These are phyloP conservation scores for Psephotus haematonotus DNA, from an alignment of 2,113 vertebrate species.

Conservation along the genomic window DNA sequence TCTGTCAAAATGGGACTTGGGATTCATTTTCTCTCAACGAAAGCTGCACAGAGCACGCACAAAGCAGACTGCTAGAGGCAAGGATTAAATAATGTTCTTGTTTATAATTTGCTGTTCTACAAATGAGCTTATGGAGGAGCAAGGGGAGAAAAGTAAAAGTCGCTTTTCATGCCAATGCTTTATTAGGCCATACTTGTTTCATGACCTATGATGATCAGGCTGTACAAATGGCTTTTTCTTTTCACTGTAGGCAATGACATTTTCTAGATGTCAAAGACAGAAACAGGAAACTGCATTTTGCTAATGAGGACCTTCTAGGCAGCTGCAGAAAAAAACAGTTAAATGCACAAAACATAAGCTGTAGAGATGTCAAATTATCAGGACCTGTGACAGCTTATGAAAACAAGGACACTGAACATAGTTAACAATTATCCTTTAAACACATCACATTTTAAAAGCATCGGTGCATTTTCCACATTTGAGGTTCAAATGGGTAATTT, in stretches of 20 bases:
- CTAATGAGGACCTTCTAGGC: neutral
- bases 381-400: neutral
- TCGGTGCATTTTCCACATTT: neutral
- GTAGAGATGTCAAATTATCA: neutral
- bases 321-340: neutral
- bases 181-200: slow-evolving; percentile 15
- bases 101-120: neutral
- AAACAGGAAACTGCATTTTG: neutral
- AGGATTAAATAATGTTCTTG: slow-evolving; percentile 18
- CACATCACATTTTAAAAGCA: neutral
- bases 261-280: slow-evolving; percentile 1
- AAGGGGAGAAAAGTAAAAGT: neutral
- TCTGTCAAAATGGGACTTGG: neutral
- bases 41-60: neutral
- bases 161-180: neutral
- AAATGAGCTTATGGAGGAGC: slow-evolving; percentile 20
- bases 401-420: neutral
- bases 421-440: slow-evolving; percentile 17
- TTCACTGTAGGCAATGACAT: slow-evolving; percentile 8
- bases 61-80: slow-evolving; percentile 8
- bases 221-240: neutral
- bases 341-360: neutral
- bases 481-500: slow-evolving; percentile 23
- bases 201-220: neutral
- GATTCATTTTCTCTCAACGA: neutral